Evolutionary conservation across 2,888 invertebrate genomes (phyloP).

Genomic region (Portevinia maculata): DNA sequence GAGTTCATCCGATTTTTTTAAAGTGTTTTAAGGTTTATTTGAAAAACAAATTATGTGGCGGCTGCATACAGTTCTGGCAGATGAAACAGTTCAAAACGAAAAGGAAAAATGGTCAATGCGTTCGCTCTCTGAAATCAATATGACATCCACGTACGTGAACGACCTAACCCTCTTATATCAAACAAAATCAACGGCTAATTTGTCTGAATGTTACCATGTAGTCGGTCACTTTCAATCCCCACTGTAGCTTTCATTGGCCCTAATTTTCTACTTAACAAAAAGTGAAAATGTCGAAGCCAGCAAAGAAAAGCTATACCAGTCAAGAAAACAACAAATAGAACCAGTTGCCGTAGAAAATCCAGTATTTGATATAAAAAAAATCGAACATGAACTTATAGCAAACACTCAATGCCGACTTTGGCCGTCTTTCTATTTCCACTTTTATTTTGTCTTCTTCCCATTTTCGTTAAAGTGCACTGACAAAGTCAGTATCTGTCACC

Average conservation of each 20-base stretch:
- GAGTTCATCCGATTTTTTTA: too few species aligned
- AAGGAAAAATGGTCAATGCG: too few species aligned
- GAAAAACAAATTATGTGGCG: too few species aligned
- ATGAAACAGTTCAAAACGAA: too few species aligned
- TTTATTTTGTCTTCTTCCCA: neutral
- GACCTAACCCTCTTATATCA: too few species aligned
- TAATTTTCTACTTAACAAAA: conserved; percentile 13
- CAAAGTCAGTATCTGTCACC: conserved; percentile 15
- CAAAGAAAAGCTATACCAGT: neutral
- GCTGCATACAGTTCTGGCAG: too few species aligned
- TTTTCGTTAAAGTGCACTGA: neutral
- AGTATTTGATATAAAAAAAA: conserved; percentile 24
- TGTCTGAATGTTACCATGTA: neutral
- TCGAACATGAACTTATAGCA: neutral
- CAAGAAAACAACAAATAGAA: neutral
- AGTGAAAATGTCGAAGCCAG: conserved; percentile 40
- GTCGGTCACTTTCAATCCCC: neutral
- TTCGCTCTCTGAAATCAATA: too few species aligned
- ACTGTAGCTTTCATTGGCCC: conserved; percentile 22
- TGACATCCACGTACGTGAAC: too few species aligned
- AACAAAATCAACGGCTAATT: too few species aligned
- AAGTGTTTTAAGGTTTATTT: too few species aligned
- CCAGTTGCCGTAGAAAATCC: conserved; percentile 1
- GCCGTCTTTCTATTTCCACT: conserved; percentile 6
- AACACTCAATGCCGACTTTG: neutral